Evolutionary conservation across 2,113 vertebrate species (phyloP).

Genomic region (Shinisaurus crocodilurus): DNA sequence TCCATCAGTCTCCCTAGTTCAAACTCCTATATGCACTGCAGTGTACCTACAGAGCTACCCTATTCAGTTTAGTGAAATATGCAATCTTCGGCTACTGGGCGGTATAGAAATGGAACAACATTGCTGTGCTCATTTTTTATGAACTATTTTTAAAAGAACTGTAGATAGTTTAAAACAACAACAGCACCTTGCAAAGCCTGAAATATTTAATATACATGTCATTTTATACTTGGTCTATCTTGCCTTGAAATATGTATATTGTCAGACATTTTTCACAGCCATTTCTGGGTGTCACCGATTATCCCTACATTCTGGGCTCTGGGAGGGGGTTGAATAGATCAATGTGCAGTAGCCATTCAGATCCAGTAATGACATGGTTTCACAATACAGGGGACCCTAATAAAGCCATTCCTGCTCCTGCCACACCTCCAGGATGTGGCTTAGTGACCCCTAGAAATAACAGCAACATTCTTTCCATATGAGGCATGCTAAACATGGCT

Average conservation of each 20-base stretch:
- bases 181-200: neutral
- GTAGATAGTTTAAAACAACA: neutral
- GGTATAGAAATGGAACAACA: no score
- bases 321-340: neutral
- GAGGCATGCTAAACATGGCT: neutral
- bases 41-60: neutral
- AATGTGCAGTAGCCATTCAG: neutral
- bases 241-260: neutral
- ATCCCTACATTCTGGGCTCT: neutral
- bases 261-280: neutral
- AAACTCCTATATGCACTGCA: neutral
- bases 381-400: neutral
- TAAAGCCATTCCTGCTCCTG: neutral
- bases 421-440: neutral
- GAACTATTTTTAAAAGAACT: neutral
- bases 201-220: neutral
- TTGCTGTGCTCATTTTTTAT: neutral
- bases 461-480: neutral
- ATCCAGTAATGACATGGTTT: neutral
- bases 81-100: no score
- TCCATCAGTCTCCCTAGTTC: neutral
- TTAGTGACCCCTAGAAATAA: neutral
- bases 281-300: neutral
- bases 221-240: neutral
- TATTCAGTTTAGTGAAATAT: neutral